Evolutionary conservation across 2,113 vertebrate species (phyloP).

Genomic region (Mirounga angustirostris): DNA sequence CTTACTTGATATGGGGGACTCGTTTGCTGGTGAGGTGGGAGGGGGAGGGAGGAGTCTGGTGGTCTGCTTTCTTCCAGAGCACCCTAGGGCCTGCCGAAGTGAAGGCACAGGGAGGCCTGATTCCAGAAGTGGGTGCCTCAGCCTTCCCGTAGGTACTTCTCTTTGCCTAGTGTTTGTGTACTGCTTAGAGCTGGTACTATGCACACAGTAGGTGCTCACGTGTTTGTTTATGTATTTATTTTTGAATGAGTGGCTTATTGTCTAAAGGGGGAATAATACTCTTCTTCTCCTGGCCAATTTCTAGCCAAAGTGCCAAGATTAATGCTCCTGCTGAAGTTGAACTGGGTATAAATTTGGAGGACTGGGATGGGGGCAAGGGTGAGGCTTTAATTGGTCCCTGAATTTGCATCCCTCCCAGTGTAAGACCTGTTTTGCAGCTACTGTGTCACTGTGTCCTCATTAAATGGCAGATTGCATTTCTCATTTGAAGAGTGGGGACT

Average conservation of each 20-base stretch:
- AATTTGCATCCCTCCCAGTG: neutral
- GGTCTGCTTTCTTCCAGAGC: neutral
- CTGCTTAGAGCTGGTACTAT: neutral
- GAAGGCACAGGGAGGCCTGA: neutral
- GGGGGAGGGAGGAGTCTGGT: neutral
- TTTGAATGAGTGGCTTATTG: neutral
- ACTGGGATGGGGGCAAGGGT: neutral
- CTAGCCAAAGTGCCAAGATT: neutral
- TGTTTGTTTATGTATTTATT: neutral
- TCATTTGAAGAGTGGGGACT: slow-evolving; percentile 8
- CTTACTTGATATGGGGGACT: neutral
- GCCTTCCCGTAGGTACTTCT: neutral
- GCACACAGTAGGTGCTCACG: neutral
- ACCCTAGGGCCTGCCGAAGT: neutral
- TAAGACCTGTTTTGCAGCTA: neutral
- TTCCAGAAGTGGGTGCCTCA: neutral
- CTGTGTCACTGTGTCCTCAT: neutral
- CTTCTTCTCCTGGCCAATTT: neutral
- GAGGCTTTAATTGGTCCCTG: neutral
- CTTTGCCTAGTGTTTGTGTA: neutral
- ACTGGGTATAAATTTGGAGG: neutral
- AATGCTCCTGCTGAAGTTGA: slow-evolving; percentile 4
- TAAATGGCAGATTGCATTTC: neutral
- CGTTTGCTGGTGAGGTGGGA: neutral
- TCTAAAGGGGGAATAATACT: neutral